phyloP scores from a whole-genome alignment of 2,888 invertebrate species.

The Tiphia femorata region DNA sequence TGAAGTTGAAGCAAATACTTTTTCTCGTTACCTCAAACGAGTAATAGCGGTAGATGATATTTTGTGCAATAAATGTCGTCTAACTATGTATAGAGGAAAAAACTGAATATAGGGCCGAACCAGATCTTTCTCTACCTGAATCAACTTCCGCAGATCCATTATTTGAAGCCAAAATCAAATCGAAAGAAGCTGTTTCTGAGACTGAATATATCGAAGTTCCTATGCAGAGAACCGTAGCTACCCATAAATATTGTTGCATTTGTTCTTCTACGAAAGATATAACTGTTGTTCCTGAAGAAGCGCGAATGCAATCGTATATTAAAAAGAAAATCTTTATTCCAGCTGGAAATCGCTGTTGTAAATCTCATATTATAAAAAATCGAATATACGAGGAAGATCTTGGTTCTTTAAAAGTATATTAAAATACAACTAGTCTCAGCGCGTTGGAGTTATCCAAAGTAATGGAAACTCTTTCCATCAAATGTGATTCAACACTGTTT shows the following conservation, averaged over 20 bases:
- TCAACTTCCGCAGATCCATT: conserved; percentile 9
- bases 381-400: no score
- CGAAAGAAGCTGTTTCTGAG: not conserved
- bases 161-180: not conserved
- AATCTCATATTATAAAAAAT: no score
- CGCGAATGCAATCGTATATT: conserved; percentile 27
- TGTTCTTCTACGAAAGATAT: conserved; percentile 22
- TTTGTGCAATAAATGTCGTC: not conserved
- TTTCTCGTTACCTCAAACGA: conserved; percentile 1
- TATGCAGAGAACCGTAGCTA: conserved; percentile 29
- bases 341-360: no score
- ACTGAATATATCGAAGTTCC: conserved; percentile 24
- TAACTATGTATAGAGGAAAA: conserved; percentile 4
- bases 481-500: no score
- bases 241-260: conserved; percentile 36
- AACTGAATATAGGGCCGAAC: not conserved
- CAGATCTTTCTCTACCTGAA: no score
- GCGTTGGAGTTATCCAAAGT: no score
- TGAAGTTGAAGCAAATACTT: conserved; percentile 2
- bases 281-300: conserved; percentile 24
- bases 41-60: conserved; percentile 4
- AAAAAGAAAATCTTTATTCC: no score
- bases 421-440: no score
- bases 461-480: no score
- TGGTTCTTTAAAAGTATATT: no score